phyloP scores from a whole-genome alignment of 1,140 invertebrate species.

The Stratiolaelaps scimitus region DNA sequence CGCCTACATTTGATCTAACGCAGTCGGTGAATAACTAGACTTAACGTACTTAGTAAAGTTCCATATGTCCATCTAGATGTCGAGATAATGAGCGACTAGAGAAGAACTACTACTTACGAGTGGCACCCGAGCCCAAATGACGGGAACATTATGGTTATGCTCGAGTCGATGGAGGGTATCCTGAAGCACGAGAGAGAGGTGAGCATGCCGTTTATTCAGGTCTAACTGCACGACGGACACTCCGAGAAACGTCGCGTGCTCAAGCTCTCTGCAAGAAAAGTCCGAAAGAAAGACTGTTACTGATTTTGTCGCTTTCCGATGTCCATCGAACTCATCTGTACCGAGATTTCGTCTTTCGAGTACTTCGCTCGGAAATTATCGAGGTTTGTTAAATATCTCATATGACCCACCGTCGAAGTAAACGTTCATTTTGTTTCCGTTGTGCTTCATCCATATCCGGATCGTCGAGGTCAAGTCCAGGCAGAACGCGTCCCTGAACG shows the following conservation, averaged over 20 bases:
- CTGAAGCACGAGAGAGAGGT: neutral
- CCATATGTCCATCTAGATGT: too few relatives aligned
- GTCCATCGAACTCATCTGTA: too few relatives aligned
- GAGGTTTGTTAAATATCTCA: too few relatives aligned
- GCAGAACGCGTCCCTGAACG: neutral
- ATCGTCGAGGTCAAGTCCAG: constrained; percentile 2
- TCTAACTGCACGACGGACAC: constrained; percentile 7
- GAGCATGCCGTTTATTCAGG: neutral
- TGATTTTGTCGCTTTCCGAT: too few relatives aligned
- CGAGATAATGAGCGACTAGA: too few relatives aligned
- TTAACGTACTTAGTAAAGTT: too few relatives aligned
- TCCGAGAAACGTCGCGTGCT: constrained; percentile 14
- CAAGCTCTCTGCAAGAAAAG: constrained; percentile 7
- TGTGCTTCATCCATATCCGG: neutral
- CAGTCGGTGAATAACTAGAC: too few relatives aligned
- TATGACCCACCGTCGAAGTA: neutral
- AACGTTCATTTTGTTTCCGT: neutral
- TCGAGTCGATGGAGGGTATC: neutral
- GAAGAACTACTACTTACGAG: neutral
- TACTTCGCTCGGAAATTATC: too few relatives aligned
- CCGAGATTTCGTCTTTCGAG: too few relatives aligned
- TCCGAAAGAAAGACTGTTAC: neutral
- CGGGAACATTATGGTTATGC: neutral
- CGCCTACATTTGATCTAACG: too few relatives aligned
- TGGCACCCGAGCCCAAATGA: neutral